phyloP scores from a whole-genome alignment of 2,888 invertebrate species.

The Netelia melanura region DNA sequence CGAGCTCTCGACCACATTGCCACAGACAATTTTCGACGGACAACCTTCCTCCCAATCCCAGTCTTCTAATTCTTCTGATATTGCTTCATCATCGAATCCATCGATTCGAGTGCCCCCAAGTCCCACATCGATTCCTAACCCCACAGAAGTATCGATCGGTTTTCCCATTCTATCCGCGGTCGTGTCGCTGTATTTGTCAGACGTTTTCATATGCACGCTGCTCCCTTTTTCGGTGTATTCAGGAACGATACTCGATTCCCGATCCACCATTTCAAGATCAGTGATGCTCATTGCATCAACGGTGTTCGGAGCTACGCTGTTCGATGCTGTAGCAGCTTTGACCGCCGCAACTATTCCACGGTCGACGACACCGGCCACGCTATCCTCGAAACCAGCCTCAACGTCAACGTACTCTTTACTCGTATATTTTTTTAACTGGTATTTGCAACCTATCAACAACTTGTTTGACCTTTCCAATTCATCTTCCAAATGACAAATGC shows the following conservation, averaged over 20 bases:
- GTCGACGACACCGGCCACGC: constrained; percentile 67
- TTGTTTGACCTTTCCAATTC: constrained; percentile 87
- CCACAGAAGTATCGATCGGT: constrained; percentile 42
- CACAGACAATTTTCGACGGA: constrained; percentile 68
- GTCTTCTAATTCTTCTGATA: constrained; percentile 38
- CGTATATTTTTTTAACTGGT: constrained; percentile 86
- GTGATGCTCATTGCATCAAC: constrained; percentile 43
- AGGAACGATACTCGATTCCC: constrained; percentile 32
- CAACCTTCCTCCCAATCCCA: constrained; percentile 67
- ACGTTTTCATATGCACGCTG: constrained; percentile 13
- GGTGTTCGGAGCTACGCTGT: constrained; percentile 57
- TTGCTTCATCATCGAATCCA: constrained; percentile 14
- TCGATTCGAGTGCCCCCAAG: constrained; percentile 41
- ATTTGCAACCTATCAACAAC: constrained; percentile 83
- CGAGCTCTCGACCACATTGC: constrained; percentile 60
- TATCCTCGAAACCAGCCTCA: constrained; percentile 71
- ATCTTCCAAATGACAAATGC: constrained; percentile 85
- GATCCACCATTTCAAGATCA: constrained; percentile 33
- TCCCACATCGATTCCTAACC: constrained; percentile 38
- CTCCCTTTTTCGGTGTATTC: constrained; percentile 31
- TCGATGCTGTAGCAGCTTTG: constrained; percentile 33
- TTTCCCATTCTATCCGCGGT: constrained; percentile 33
- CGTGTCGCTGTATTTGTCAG: constrained; percentile 45
- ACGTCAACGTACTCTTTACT: constrained; percentile 85
- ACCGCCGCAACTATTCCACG: constrained; percentile 22